phyloP scores from a whole-genome alignment of 2,888 invertebrate genomes.

The Hydropsyche betteni region DNA sequence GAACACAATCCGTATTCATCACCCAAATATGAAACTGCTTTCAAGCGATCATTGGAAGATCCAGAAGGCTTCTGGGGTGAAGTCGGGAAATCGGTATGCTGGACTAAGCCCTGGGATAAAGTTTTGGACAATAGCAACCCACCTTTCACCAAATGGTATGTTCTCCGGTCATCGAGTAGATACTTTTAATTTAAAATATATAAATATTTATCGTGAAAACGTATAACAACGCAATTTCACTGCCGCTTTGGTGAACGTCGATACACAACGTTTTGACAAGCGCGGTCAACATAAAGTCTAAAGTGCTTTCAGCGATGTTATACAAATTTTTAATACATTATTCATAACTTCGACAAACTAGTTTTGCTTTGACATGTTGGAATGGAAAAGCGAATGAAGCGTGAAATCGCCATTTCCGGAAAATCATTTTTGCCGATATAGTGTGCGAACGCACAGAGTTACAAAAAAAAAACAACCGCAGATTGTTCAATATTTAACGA shows the following conservation, averaged over 20 bases:
- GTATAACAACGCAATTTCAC: too few species aligned
- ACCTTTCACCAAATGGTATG: constrained; percentile 90
- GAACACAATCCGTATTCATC: constrained; percentile 49
- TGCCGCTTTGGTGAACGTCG: too few species aligned
- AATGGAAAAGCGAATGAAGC: constrained; percentile 37
- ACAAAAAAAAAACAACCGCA: neutral
- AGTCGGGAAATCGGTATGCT: constrained; percentile 76
- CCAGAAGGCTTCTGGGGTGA: constrained; percentile 90
- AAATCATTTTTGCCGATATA: neutral
- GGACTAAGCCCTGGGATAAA: constrained; percentile 85
- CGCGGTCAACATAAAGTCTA: neutral
- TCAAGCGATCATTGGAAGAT: constrained; percentile 74
- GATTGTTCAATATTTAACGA: too few species aligned
- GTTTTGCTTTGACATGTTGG: constrained; percentile 23
- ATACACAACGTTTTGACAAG: too few species aligned
- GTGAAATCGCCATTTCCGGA: constrained; percentile 32
- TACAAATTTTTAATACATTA: constrained; percentile 29
- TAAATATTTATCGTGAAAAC: too few species aligned
- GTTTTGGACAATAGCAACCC: constrained; percentile 84
- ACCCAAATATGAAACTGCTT: constrained; percentile 71
- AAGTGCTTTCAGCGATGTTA: constrained; percentile 31
- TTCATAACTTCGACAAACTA: constrained; percentile 30
- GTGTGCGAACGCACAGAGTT: neutral
- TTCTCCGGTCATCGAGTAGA: too few species aligned
- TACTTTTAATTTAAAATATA: too few species aligned